Base-by-base conservation (phyloP, 2,888 invertebrate species). In the Rhagonycha fulva region DNA sequence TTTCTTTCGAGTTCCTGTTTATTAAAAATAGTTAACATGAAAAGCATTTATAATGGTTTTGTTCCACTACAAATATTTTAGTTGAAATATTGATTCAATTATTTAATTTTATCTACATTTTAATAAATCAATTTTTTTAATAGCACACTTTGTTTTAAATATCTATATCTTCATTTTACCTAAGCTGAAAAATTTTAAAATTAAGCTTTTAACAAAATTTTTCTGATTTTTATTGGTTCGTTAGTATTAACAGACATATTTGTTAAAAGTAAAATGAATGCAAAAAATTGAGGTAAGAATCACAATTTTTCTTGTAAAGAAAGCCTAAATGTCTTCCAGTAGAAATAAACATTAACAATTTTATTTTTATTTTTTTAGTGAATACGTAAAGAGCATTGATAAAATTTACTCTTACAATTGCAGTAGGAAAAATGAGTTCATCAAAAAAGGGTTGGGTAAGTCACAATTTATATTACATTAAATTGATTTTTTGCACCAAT, bases 361-460 rank as follows among this genome's bases (percentile, higher is more conserved):
- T 80, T 80, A 84, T 81, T 73, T 77, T 80, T 80, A 84, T 81
- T 77, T 81, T 93, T 94, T 83, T 89, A 96, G 96, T 88, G 95
- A 96, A 89, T 94, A 92, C 88, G 93, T 96, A 62, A 93, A 91
- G 85, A 94, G 92, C 85, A 87, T 90, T 67, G 92, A 92, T 81
- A 89, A 91, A 77, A 95, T 96, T 82, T 93, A 91, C 84, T 93
- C 93, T 74, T 96, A 95, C 87, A 93, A 95, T 83, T 95, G 95
- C 85, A 90, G 90, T 32, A 92, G 91, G 80, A 96, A 96, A 88
- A 89, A 91, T 87, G 95, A 95, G 81, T 95, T 95, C 84, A 95
- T 96, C 82, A 93, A 90, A 83, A 94, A 94, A 88, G 96, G 96
- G 83, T 89, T 94, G 84, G 93, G 96, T 96, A 90, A 90, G 93